Evolutionary conservation across 1,140 invertebrate genomes (phyloP).

Genomic region (Pseudoatta argentina): DNA sequence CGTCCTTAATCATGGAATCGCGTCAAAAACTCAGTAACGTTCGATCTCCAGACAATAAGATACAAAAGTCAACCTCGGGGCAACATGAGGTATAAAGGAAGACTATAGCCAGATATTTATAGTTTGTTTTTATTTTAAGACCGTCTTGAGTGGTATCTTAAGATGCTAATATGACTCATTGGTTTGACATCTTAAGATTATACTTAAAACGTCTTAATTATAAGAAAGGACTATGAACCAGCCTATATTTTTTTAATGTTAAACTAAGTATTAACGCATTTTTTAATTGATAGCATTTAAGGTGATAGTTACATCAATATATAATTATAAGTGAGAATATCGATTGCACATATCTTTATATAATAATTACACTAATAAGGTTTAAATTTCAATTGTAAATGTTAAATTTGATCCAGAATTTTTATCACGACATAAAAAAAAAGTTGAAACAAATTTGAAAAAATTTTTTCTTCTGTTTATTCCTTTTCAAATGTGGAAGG

Average conservation of each 20-base stretch:
- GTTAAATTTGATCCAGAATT: neutral
- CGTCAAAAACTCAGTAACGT: slow-evolving; percentile 30
- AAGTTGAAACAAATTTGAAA: neutral
- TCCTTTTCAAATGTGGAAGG: neutral
- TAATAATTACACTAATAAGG: slow-evolving; percentile 22
- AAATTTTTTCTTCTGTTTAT: neutral
- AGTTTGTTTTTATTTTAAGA: too few relatives aligned
- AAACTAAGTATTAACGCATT: neutral
- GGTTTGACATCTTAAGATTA: too few relatives aligned
- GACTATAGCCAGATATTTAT: neutral
- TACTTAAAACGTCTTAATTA: too few relatives aligned
- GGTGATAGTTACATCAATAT: neutral
- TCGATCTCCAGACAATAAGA: slow-evolving; percentile 11
- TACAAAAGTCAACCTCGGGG: slow-evolving; percentile 14
- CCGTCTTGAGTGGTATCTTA: too few relatives aligned
- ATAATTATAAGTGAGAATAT: slow-evolving; percentile 21
- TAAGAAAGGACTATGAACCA: too few relatives aligned
- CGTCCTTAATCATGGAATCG: slow-evolving; percentile 30
- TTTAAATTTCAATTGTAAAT: slow-evolving; percentile 42
- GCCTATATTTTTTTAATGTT: neutral
- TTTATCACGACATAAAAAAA: slow-evolving; percentile 3
- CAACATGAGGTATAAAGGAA: slow-evolving; percentile 9
- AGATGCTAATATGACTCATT: too few relatives aligned
- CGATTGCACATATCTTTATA: neutral
- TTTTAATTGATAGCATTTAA: slow-evolving; percentile 33